A percentile compares a stretch with the other conserved stretches of the same genome.
Conservation (phyloP, 2,797 vertebrate genomes). For the Hydrolagus colliei region DNA sequence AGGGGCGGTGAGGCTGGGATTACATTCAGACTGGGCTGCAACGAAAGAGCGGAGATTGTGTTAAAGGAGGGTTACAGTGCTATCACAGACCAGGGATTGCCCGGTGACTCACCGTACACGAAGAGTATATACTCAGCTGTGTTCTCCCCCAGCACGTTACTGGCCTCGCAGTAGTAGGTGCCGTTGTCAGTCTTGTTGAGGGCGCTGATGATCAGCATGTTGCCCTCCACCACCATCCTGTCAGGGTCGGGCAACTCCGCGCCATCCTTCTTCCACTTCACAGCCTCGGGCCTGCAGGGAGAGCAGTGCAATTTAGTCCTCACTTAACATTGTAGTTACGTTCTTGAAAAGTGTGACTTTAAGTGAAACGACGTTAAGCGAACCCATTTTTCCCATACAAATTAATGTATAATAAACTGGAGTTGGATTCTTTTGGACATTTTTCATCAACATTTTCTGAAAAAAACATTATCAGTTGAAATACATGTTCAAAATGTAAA, state of each 20-base stretch:
- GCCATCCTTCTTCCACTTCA: constrained; percentile 94
- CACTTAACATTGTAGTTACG: too few species aligned
- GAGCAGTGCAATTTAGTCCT: too few species aligned
- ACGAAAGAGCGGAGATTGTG: not conserved
- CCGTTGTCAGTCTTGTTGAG: constrained; percentile 98
- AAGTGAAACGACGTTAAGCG: too few species aligned
- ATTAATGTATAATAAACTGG: too few species aligned
- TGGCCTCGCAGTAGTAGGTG: constrained; percentile 94
- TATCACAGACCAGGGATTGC: not conserved
- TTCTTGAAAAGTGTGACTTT: too few species aligned
- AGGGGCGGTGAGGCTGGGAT: too few species aligned
- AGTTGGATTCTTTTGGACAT: too few species aligned
- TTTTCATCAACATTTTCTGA: too few species aligned
- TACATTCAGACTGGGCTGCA: not conserved
- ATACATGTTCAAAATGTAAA: too few species aligned
- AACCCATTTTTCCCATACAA: too few species aligned
- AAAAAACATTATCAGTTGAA: too few species aligned
- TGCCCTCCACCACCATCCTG: constrained; percentile 92
- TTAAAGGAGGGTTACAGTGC: too few species aligned
- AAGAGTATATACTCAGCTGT: constrained; percentile 87
- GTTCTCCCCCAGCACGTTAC: constrained; percentile 87
- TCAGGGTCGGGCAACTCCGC: constrained; percentile 91
- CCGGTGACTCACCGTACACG: constrained; percentile 82
- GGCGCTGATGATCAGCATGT: constrained; percentile 84
- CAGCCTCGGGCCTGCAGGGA: constrained; percentile 77